These are phyloP conservation scores for Neogobius melanostomus DNA, from an alignment of 2,113 vertebrate species.

Conservation along the genomic window DNA sequence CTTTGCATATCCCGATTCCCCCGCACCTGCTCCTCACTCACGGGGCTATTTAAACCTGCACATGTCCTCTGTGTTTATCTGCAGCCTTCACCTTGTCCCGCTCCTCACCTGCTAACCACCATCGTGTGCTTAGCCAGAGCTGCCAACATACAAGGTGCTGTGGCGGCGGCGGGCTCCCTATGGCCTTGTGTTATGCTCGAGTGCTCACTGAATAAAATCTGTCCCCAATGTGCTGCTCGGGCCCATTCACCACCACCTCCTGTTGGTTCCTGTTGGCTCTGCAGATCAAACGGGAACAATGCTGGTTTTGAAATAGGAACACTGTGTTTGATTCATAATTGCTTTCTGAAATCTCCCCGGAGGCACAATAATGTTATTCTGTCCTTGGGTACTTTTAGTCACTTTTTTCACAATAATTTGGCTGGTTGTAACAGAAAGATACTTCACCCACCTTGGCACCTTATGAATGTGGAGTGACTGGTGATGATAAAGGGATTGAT, in stretches of 20 bases:
- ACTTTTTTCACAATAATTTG: no score
- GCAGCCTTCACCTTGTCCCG: constrained; percentile 23
- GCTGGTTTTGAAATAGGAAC: constrained; percentile 53
- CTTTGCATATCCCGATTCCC: constrained; percentile 12
- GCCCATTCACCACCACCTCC: constrained; percentile 1
- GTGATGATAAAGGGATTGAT: no score
- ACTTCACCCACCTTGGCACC: no score
- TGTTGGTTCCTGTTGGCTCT: constrained; percentile 33
- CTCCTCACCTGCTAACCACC: constrained; percentile 38
- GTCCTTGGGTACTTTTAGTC: no score
- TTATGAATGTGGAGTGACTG: no score
- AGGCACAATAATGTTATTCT: no score
- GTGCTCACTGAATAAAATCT: constrained; percentile 54
- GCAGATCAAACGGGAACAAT: constrained; percentile 39
- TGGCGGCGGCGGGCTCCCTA: constrained; percentile 20
- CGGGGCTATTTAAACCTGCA: constrained; percentile 23
- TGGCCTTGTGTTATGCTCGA: constrained; percentile 44
- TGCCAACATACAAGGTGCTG: constrained; percentile 12
- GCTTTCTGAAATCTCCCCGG: no score
- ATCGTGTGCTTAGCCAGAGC: constrained; percentile 26
- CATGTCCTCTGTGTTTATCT: constrained; percentile 30
- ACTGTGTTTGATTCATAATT: constrained; percentile 45
- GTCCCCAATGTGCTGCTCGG: constrained; percentile 39
- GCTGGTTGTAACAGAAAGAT: no score
- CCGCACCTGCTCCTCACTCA: constrained; percentile 17